Evolutionary conservation across 1,140 invertebrate species (phyloP).

Genomic region (Dreissena rostriformis): DNA sequence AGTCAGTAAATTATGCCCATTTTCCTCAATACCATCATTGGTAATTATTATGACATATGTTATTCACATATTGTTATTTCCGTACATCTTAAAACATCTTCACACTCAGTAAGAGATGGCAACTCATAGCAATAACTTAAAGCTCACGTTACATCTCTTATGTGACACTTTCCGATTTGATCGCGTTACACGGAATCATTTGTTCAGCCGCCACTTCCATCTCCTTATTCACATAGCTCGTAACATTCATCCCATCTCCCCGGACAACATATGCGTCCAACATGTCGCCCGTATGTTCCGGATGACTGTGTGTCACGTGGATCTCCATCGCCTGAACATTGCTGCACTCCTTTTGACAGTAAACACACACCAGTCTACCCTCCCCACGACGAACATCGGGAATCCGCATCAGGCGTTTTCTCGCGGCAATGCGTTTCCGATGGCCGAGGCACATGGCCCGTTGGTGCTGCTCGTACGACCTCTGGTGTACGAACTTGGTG

Average conservation of each 20-base stretch:
- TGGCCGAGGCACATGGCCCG: slow-evolving; percentile 42
- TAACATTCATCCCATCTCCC: background rate
- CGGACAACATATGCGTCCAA: slow-evolving; percentile 13
- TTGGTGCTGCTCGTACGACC: slow-evolving; percentile 49
- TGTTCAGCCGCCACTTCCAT: too few relatives aligned
- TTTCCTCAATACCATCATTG: too few relatives aligned
- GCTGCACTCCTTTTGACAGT: slow-evolving; percentile 26
- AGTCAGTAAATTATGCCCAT: too few relatives aligned
- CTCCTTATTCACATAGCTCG: too few relatives aligned
- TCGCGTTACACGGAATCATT: too few relatives aligned
- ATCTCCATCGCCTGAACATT: slow-evolving; percentile 26
- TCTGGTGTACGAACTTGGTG: slow-evolving; percentile 54
- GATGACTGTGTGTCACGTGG: slow-evolving; percentile 31
- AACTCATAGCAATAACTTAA: too few relatives aligned
- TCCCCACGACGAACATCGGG: slow-evolving; percentile 1
- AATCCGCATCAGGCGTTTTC: slow-evolving; percentile 21
- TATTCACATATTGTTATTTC: too few relatives aligned
- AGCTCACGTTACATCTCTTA: too few relatives aligned
- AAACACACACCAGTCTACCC: slow-evolving; percentile 28
- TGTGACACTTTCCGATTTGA: too few relatives aligned
- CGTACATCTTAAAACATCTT: too few relatives aligned
- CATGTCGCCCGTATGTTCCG: slow-evolving; percentile 26
- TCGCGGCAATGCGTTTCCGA: slow-evolving; percentile 40
- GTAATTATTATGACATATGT: too few relatives aligned
- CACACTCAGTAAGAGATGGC: too few relatives aligned